Conservation (phyloP, 2,113 vertebrate genomes). For the Grammomys dolichurus region DNA sequence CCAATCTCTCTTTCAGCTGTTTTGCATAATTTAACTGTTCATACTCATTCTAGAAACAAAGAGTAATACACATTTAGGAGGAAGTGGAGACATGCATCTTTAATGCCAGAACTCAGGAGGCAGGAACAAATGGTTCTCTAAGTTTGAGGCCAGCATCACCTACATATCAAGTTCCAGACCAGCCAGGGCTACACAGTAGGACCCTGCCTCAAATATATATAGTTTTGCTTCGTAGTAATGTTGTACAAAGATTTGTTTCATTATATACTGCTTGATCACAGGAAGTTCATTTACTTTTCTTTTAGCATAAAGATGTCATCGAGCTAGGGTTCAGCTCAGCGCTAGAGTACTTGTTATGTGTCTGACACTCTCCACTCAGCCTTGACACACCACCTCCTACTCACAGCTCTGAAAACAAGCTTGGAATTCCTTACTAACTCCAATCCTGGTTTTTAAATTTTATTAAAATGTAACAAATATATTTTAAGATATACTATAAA, state of each 20-base stretch:
- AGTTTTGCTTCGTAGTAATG: neutral
- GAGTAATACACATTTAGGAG: constrained; percentile 50
- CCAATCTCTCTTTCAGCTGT: constrained; percentile 97
- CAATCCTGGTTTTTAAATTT: neutral
- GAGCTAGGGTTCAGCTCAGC: neutral
- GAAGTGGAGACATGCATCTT: neutral
- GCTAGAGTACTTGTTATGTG: neutral
- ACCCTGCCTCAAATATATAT: neutral
- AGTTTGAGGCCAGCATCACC: neutral
- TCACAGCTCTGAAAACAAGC: neutral
- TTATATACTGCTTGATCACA: neutral
- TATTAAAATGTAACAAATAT: neutral
- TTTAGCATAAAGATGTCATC: neutral
- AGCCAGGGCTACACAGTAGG: neutral
- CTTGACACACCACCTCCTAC: neutral
- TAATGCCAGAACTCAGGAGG: neutral
- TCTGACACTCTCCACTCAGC: neutral
- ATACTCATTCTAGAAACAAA: constrained; percentile 93
- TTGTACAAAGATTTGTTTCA: neutral
- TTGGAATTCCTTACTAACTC: constrained; percentile 24
- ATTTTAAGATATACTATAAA: neutral
- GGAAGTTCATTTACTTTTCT: constrained; percentile 34
- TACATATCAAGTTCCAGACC: neutral
- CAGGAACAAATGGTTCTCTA: neutral
- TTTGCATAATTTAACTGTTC: constrained; percentile 98